Percentiles rank a stretch among this genome's conserved stretches.
phyloP scores from a whole-genome alignment of 1,140 invertebrate species.

The Berghia stephanieae region DNA sequence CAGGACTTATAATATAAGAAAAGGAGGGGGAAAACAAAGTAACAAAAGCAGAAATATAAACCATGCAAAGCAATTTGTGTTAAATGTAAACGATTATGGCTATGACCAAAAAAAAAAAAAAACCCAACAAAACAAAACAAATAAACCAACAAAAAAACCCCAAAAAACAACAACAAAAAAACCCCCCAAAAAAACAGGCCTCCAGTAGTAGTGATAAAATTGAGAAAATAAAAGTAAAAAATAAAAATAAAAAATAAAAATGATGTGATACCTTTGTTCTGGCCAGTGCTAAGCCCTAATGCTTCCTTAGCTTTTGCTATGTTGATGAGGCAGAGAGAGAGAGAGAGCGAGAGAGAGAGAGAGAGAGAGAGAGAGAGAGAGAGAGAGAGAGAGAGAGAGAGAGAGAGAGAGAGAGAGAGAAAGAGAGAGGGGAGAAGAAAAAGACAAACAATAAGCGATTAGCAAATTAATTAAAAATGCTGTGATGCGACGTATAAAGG shows the following conservation, averaged over 20 bases:
- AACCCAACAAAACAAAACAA: too few relatives aligned
- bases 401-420: conserved; percentile 15
- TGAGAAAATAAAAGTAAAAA: too few relatives aligned
- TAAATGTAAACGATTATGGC: too few relatives aligned
- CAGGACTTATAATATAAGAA: too few relatives aligned
- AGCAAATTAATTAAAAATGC: neutral
- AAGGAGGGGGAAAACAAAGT: too few relatives aligned
- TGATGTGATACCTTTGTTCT: neutral
- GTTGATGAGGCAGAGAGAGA: neutral
- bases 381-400: conserved; percentile 7
- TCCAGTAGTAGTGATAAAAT: neutral
- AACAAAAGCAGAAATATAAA: too few relatives aligned
- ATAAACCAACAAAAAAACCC: too few relatives aligned
- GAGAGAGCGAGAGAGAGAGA: too few relatives aligned
- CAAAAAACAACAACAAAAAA: neutral
- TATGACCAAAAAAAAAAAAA: too few relatives aligned
- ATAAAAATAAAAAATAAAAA: neutral
- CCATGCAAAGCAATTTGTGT: too few relatives aligned
- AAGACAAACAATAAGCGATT: neutral
- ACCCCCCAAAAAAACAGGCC: neutral
- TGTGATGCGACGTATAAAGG: neutral
- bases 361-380: neutral
- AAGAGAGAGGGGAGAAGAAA: neutral
- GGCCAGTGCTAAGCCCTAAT: neutral
- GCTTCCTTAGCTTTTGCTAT: too few relatives aligned